Conservation (phyloP, 2,888 invertebrate genomes). For the Lordiphosa fenestrarum region DNA sequence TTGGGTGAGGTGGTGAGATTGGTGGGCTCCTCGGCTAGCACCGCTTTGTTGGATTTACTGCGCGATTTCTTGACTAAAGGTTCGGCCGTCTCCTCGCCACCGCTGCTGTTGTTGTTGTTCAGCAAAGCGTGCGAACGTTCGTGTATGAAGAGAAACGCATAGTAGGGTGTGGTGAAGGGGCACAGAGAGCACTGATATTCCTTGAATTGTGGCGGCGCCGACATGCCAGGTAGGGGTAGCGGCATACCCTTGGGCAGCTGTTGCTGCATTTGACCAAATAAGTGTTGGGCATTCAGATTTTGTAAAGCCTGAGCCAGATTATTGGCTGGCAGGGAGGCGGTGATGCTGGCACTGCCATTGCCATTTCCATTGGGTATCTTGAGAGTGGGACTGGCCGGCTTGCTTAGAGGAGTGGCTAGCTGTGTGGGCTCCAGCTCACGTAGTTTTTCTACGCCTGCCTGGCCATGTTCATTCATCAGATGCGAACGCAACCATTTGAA, state of each 20-base stretch:
- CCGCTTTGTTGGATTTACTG: conserved; percentile 28
- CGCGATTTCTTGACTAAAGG: conserved; percentile 20
- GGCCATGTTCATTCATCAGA: conserved; percentile 92
- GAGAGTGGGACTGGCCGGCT: conserved; percentile 78
- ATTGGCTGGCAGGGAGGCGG: conserved; percentile 50
- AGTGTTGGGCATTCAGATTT: conserved; percentile 72
- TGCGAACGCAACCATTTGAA: conserved; percentile 94
- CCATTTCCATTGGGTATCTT: conserved; percentile 79
- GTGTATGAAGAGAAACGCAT: conserved; percentile 95
- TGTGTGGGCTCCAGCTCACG: conserved; percentile 71
- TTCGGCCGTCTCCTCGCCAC: conserved; percentile 16
- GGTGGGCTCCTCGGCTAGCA: conserved; percentile 53
- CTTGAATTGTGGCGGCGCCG: conserved; percentile 81
- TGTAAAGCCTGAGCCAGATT: conserved; percentile 78
- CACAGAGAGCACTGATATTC: conserved; percentile 95
- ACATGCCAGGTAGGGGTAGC: conserved; percentile 61
- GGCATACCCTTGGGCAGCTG: conserved; percentile 71
- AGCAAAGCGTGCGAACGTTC: conserved; percentile 88
- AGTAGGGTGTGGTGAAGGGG: conserved; percentile 92
- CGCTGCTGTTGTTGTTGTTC: conserved; percentile 30
- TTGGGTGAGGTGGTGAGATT: conserved; percentile 65
- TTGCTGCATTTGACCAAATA: conserved; percentile 67
- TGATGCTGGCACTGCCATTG: conserved; percentile 20
- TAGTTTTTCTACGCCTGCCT: conserved; percentile 79
- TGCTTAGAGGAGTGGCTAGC: conserved; percentile 49